A percentile compares a stretch with the other conserved stretches of the same genome.
Evolutionary conservation across 2,888 invertebrate species (phyloP).

Genomic region (Drosophila prostipennis): DNA sequence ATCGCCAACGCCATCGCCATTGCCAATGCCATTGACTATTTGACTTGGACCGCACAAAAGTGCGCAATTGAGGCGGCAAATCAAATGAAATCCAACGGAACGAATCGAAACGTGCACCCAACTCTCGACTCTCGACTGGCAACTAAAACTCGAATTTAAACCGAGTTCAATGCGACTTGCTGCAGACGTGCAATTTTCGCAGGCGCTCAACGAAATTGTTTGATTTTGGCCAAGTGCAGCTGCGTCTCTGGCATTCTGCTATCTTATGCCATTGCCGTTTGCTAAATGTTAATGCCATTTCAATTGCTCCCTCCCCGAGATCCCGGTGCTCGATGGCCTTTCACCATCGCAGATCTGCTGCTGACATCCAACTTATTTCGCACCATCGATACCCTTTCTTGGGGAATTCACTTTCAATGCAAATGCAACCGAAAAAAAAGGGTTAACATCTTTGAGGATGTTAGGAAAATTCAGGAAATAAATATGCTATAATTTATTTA

Average conservation of each 20-base stretch:
- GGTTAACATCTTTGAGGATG: neutral
- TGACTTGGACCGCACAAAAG: conserved; percentile 73
- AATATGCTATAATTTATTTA: too few species aligned
- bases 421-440: neutral
- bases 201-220: conserved; percentile 69
- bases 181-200: conserved; percentile 58
- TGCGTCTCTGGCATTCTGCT: conserved; percentile 67
- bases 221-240: conserved; percentile 74
- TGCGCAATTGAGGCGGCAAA: conserved; percentile 78
- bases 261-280: conserved; percentile 72
- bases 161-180: conserved; percentile 10
- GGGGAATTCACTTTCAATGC: too few species aligned
- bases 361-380: conserved; percentile 57
- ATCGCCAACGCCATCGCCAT: conserved; percentile 35
- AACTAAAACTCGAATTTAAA: conserved; percentile 40
- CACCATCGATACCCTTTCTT: conserved; percentile 27
- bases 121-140: conserved; percentile 42
- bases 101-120: conserved; percentile 40
- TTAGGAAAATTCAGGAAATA: too few species aligned
- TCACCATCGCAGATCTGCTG: conserved; percentile 38
- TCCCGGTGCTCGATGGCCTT: conserved; percentile 18
- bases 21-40: conserved; percentile 59
- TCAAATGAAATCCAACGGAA: conserved; percentile 74
- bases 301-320: conserved; percentile 56
- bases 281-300: conserved; percentile 78